These are phyloP conservation scores for Oreochromis mossambicus DNA, from an alignment of 2,797 vertebrate species.

Conservation along the genomic window DNA sequence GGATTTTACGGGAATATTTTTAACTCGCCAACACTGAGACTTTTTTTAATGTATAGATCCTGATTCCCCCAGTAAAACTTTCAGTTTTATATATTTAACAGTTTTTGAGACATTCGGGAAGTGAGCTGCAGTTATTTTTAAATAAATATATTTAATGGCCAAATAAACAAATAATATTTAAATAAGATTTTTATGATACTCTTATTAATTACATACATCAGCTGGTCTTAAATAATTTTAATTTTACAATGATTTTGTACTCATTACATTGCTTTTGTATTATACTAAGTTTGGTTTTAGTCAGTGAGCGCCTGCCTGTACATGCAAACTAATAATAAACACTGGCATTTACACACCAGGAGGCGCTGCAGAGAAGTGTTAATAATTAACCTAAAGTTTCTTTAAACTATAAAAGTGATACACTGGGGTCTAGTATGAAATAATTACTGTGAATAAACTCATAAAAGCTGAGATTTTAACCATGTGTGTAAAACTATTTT, in stretches of 20 bases:
- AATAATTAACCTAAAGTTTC: background rate
- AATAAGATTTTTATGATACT: background rate
- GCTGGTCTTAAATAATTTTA: background rate
- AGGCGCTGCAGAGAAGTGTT: background rate
- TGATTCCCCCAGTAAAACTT: background rate
- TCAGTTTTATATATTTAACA: background rate
- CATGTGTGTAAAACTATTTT: background rate
- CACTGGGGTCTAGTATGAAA: background rate
- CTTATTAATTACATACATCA: background rate
- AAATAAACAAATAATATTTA: background rate
- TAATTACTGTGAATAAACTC: background rate
- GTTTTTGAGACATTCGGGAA: background rate
- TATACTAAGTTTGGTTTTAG: background rate
- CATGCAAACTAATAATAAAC: background rate
- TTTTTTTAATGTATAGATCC: background rate
- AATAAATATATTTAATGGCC: background rate
- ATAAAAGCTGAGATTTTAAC: background rate
- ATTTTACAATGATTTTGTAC: background rate
- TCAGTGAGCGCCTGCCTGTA: background rate
- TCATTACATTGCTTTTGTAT: background rate
- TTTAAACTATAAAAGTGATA: background rate
- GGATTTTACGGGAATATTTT: background rate
- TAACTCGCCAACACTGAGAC: background rate
- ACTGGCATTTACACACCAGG: background rate
- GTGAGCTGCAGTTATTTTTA: background rate